phyloP scores from a whole-genome alignment of 2,888 invertebrate genomes.

The Macrosoma leucophasiata region DNA sequence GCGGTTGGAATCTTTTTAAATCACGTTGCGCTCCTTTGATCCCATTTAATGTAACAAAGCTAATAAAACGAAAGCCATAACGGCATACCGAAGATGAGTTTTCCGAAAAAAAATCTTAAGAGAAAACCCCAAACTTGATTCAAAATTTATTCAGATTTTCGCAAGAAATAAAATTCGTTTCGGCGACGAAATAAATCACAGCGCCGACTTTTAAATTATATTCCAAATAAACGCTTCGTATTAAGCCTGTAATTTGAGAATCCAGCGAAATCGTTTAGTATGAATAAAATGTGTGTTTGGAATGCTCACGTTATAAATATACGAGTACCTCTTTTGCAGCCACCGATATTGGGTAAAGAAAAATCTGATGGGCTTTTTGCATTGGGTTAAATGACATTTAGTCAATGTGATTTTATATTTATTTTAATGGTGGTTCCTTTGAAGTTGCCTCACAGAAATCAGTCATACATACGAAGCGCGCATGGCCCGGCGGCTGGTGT shows the following conservation, averaged over 20 bases:
- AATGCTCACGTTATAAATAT: too few species aligned
- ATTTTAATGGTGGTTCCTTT: too few species aligned
- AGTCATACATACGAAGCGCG: too few species aligned
- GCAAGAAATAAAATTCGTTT: constrained; percentile 18
- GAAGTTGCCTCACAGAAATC: too few species aligned
- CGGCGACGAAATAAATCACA: constrained; percentile 16
- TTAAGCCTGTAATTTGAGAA: constrained; percentile 16
- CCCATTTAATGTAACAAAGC: constrained; percentile 11
- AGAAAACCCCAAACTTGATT: constrained; percentile 8
- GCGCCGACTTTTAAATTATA: constrained; percentile 16
- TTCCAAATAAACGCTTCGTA: constrained; percentile 13
- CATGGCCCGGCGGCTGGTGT: too few species aligned
- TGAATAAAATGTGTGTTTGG: constrained; percentile 8
- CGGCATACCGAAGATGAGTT: constrained; percentile 7
- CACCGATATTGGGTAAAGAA: too few species aligned
- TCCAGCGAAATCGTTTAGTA: constrained; percentile 13
- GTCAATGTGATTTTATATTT: too few species aligned
- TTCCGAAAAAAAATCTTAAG: constrained; percentile 7
- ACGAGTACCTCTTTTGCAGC: too few species aligned
- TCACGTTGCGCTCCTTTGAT: too few species aligned
- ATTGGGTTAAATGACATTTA: too few species aligned
- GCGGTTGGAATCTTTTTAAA: too few species aligned
- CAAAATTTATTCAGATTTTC: constrained; percentile 11
- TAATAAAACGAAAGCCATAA: constrained; percentile 15
- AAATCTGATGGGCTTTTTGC: too few species aligned